Evolutionary conservation across 2,113 vertebrate species (phyloP).

Genomic region (Kobus ellipsiprymnus): DNA sequence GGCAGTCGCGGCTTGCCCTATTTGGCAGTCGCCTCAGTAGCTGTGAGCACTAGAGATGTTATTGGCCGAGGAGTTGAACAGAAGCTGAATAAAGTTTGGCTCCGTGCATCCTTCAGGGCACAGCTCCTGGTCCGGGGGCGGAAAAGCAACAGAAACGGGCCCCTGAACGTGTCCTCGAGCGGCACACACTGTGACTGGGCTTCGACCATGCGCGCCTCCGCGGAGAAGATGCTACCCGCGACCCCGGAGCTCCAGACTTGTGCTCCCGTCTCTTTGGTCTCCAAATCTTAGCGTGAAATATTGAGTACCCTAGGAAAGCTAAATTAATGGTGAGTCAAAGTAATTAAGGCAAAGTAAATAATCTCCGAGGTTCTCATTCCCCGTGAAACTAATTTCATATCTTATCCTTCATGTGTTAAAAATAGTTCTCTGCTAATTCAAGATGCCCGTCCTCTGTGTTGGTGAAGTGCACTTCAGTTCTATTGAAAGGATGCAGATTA

Average conservation of each 20-base stretch:
- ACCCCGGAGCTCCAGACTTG: slow-evolving; percentile 17
- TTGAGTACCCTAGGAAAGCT: slow-evolving; percentile 76
- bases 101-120: not conserved
- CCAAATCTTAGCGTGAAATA: slow-evolving; percentile 70
- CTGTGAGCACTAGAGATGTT: not conserved
- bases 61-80: slow-evolving; percentile 19
- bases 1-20: not conserved
- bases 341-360: slow-evolving; percentile 85
- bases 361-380: slow-evolving; percentile 83
- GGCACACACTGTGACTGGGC: not conserved
- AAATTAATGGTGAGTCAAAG: slow-evolving; percentile 81
- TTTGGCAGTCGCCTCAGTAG: not conserved
- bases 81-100: slow-evolving; percentile 19
- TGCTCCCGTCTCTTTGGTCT: slow-evolving; percentile 32
- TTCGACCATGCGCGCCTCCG: not conserved
- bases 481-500: slow-evolving; percentile 79
- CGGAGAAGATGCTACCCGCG: not conserved
- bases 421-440: slow-evolving; percentile 83
- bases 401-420: slow-evolving; percentile 82
- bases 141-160: not conserved
- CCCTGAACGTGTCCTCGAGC: not conserved
- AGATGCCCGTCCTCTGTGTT: slow-evolving; percentile 77
- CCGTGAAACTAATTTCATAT: slow-evolving; percentile 84
- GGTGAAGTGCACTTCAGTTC: slow-evolving; percentile 80
- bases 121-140: not conserved